A percentile compares a stretch with the other conserved stretches of the same genome.
These are phyloP conservation scores for Drosophila mojavensis DNA, from an alignment of 1,140 invertebrate genomes.

Conservation along the genomic window DNA sequence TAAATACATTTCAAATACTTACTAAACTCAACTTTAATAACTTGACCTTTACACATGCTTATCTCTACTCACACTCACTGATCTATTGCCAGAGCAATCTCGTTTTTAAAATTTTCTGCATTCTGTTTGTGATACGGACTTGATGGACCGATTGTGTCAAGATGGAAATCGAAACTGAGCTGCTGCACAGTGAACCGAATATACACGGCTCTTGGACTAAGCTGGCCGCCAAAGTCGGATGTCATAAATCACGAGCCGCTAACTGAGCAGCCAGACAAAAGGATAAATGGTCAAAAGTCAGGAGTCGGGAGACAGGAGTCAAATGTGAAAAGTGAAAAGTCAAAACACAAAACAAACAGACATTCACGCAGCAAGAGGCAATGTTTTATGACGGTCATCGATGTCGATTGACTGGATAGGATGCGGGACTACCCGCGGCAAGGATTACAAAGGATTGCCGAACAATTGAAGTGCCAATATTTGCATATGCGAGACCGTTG, in stretches of 20 bases:
- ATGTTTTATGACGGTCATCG: conserved; percentile 74
- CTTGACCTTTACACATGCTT: too few species aligned
- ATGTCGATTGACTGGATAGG: conserved; percentile 62
- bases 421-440: conserved; percentile 63
- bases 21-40: background rate
- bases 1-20: background rate
- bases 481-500: conserved; percentile 69
- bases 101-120: background rate
- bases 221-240: conserved; percentile 53
- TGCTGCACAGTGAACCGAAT: conserved; percentile 27
- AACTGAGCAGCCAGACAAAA: conserved; percentile 38
- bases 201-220: conserved; percentile 30
- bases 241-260: conserved; percentile 63
- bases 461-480: conserved; percentile 70
- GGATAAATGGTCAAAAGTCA: conserved; percentile 46
- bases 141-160: conserved; percentile 47
- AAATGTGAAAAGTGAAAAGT: conserved; percentile 40
- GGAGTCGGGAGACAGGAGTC: conserved; percentile 14
- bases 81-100: background rate
- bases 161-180: conserved; percentile 62
- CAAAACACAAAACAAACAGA: conserved; percentile 66
- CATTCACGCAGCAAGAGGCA: conserved; percentile 29
- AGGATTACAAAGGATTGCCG: conserved; percentile 81
- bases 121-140: background rate
- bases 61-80: background rate